Evolutionary conservation across 2,113 vertebrate genomes (phyloP), one percentile per base, ranked within the genome.

Genomic region (Colinus virginianus): DNA sequence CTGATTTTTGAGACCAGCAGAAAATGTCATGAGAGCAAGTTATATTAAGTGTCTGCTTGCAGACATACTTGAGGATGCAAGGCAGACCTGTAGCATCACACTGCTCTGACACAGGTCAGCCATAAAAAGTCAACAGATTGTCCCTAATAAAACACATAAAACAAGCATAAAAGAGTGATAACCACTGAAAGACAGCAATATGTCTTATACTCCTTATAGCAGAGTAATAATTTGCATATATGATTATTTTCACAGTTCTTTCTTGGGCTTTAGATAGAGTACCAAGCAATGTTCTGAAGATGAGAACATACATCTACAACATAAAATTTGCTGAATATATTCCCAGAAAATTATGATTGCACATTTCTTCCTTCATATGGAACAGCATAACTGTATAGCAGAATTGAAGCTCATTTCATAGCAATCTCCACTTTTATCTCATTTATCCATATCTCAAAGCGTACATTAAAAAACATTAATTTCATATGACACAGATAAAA

Each of bases 391-490:
- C 22, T 66, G 53, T 64, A 2, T n/a, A 77, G 42, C 0, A 68
- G 32, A 69, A 72, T 1, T 34, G 34, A n/a, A 9, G 9, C 38
- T 80, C 11, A 19, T 28, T 87, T 45, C 43, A 61, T 1, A 81
- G 55, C 13, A 40, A n/a, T 40, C 20, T 51, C 22, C 28, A 18
- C 30, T 55, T 75, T 7, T 3, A 58, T 11, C 36, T 72, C 62
- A 28, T 61, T 71, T 17, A 75, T 26, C 49, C 7, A 0, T 4
- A 14, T 16, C 61, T 51, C 7, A 0, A 56, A 84, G 26, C 11
- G 49, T 7, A 13, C 22, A 51, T 63, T 3, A 40, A 36, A 78
- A 63, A 67, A 21, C 2, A n/a, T 28, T 34, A 23, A 58, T 62
- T 67, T 25, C n/a, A 21, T 15, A 6, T 0, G 36, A 9, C 42